Base-by-base conservation (phyloP, 2,797 vertebrate species). In the Tokudaia tokunoshimensis region DNA sequence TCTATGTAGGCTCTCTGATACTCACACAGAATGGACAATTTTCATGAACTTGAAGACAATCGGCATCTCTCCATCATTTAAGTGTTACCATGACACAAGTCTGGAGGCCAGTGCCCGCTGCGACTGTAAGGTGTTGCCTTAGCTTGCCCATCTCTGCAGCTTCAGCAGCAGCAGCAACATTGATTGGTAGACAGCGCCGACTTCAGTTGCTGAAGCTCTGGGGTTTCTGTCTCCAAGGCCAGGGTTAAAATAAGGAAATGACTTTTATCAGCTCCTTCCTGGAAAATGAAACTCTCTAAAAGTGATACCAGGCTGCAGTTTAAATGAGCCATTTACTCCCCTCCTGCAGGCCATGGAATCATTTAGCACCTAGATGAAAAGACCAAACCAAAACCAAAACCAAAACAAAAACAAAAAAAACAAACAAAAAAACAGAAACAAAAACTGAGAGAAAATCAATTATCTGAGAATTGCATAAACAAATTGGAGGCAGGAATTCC, bases 131-230 rank as follows among this genome's bases (percentile, higher is more conserved):
- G 98, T 95, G 97, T 97, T 98, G 85, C 95, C 72, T 95, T 41
- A 41, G 87, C 95, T 97, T 96, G 96, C 59, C 94, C 50, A 63
- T 78, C 95, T 89, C 96, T 96, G 94, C 70, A 80, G 91, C 78
- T 89, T 91, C 95, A 92, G 91, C 90, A 87, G 78, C 91, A 41
- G 31, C 41, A 34, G 29, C 22, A 3, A 17, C 67, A 52, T 65
- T 31, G 67, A 70, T 86, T 98, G 98, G 97, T 98, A 99, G 98
- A 99, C 98, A 99, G 99, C 98, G 98, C 99, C 98, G 99, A 99
- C 99, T 99, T 99, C 99, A 99, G 99, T 98, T 97, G 72, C 96
- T 78, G 4, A 10, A 92, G 91, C 92, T 1, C 2, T n/a, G 72
- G 52, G 55, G 34, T 79, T n/a, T 85, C 72, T 34, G 0, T 94